A percentile compares a stretch with the other conserved stretches of the same genome.
Conservation (phyloP, 1,140 invertebrate genomes). For the Araneus ventricosus region DNA sequence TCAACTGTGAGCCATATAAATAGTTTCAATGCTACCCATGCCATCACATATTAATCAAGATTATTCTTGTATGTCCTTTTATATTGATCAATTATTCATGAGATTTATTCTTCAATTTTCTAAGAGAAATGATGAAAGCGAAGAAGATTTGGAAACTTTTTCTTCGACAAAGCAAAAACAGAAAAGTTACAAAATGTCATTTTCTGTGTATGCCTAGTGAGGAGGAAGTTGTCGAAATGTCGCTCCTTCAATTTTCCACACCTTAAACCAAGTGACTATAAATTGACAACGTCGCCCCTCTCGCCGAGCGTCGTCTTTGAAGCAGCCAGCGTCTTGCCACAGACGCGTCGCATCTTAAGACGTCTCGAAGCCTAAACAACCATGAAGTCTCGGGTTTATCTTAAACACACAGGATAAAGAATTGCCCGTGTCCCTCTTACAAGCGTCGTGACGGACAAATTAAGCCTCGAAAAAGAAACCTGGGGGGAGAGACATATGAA, state of each 20-base stretch:
- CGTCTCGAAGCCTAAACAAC: not conserved
- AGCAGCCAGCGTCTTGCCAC: not conserved
- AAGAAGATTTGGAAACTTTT: not conserved
- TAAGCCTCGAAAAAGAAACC: conserved; percentile 7
- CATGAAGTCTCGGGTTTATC: conserved; percentile 53
- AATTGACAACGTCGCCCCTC: not conserved
- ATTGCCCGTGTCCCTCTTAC: not conserved
- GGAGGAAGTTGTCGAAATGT: conserved; percentile 19
- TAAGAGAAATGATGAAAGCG: too few relatives aligned
- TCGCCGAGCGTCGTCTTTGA: not conserved
- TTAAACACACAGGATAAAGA: not conserved
- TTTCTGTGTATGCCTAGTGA: not conserved
- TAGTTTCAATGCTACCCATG: too few relatives aligned
- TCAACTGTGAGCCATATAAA: too few relatives aligned
- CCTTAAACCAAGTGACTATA: conserved; percentile 1
- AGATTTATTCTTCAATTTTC: too few relatives aligned
- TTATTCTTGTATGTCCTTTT: too few relatives aligned
- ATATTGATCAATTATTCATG: too few relatives aligned
- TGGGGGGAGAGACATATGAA: not conserved
- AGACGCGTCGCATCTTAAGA: not conserved
- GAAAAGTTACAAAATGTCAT: not conserved
- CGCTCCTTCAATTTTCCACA: conserved; percentile 33
- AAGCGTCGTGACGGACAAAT: conserved; percentile 4
- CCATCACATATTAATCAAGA: too few relatives aligned
- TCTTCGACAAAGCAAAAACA: not conserved